Conservation (phyloP, 35 echinoderm and acorn worm genomes). For the Patiria miniata region DNA sequence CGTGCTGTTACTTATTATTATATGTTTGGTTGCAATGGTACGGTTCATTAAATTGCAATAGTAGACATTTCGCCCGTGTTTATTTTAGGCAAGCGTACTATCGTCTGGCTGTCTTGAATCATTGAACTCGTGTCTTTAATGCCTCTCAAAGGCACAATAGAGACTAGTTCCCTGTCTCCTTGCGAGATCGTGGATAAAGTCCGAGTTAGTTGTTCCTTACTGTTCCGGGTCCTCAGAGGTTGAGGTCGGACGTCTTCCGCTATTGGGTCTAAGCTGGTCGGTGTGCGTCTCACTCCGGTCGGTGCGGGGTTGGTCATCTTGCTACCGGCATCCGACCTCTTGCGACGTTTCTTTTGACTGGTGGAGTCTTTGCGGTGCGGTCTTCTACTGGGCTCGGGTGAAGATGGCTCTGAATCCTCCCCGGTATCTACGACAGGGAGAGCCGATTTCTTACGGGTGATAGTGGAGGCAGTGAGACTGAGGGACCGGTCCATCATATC, state of each 20-base stretch:
- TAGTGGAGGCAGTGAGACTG: background rate
- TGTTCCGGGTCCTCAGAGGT: background rate
- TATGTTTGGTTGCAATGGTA: too few species aligned
- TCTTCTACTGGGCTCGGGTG: background rate
- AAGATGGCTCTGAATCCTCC: background rate
- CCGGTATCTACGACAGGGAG: background rate
- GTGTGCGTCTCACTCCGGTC: background rate
- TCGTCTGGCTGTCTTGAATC: too few species aligned
- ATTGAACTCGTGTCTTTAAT: too few species aligned
- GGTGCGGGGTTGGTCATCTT: background rate
- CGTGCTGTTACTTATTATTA: too few species aligned
- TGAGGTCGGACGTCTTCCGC: background rate
- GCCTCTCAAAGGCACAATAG: too few species aligned
- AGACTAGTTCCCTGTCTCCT: background rate
- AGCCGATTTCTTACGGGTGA: background rate
- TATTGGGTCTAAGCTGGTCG: background rate
- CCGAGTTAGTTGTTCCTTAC: background rate
- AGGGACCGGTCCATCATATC: slow-evolving; percentile 8
- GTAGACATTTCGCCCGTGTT: too few species aligned
- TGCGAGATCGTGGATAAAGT: background rate
- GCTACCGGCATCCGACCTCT: background rate
- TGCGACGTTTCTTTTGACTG: background rate
- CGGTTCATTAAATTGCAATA: too few species aligned
- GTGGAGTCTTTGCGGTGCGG: background rate
- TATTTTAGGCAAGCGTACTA: too few species aligned